Percentiles rank a stretch among this genome's conserved stretches.
These are phyloP conservation scores for Scomber japonicus DNA, from an alignment of 2,113 vertebrate species.

Conservation along the genomic window DNA sequence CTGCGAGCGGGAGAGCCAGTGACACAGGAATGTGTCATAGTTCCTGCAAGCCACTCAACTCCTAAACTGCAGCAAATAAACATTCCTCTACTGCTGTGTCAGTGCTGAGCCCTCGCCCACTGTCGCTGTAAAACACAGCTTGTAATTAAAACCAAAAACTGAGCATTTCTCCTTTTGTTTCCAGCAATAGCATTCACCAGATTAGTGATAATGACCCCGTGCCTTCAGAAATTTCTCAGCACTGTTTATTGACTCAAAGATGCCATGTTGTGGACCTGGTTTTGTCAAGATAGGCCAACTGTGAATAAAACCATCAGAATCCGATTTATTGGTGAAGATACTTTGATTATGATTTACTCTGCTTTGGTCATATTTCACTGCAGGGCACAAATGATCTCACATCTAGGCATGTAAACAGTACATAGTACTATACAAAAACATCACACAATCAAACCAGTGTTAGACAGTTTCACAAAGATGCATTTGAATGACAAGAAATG, in stretches of 20 bases:
- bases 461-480: neutral
- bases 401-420: neutral
- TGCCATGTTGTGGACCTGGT: constrained; percentile 14
- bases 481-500: constrained; percentile 20
- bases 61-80: constrained; percentile 87
- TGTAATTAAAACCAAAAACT: constrained; percentile 86
- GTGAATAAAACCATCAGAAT: neutral
- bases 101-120: constrained; percentile 81
- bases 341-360: constrained; percentile 13
- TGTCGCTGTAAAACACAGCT: constrained; percentile 82
- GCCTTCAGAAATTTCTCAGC: constrained; percentile 36
- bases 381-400: neutral
- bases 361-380: no score
- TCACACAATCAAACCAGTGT: neutral
- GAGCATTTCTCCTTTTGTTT: constrained; percentile 68
- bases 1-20: constrained; percentile 66
- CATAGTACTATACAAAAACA: neutral
- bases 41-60: constrained; percentile 82
- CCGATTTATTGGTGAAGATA: neutral
- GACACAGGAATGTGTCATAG: constrained; percentile 86
- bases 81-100: constrained; percentile 86
- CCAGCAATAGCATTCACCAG: constrained; percentile 39
- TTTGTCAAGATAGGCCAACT: constrained; percentile 16
- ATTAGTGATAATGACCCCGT: constrained; percentile 63
- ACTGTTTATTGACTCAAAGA: constrained; percentile 21